Percentiles rank a stretch among this genome's conserved stretches.
Conservation (phyloP, 2,888 invertebrate genomes). For the Perithous albicinctus region DNA sequence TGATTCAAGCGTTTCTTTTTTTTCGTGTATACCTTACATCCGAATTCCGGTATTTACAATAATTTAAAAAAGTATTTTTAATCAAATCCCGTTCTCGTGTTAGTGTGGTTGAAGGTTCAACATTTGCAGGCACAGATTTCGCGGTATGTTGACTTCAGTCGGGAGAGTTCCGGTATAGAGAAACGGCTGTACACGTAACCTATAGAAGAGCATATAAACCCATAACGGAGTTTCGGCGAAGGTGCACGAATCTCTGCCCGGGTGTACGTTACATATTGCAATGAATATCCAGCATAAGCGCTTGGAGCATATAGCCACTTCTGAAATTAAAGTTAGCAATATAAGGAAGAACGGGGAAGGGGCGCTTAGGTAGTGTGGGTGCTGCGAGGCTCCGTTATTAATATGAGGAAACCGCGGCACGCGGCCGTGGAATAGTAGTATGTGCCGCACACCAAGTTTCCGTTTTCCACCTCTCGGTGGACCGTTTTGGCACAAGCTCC, state of each 20-base stretch:
- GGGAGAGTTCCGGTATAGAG: neutral
- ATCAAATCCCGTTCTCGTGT: no score
- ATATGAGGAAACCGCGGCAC: constrained; percentile 73
- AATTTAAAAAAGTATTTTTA: no score
- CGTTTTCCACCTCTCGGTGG: constrained; percentile 20
- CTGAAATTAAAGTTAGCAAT: constrained; percentile 75
- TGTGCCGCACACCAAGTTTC: constrained; percentile 57
- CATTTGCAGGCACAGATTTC: constrained; percentile 11
- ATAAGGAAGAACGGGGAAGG: constrained; percentile 56
- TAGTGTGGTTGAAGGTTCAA: no score
- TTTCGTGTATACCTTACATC: no score
- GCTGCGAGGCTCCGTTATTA: constrained; percentile 68
- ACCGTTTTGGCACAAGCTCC: neutral
- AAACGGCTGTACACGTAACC: neutral
- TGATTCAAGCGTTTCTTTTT: no score
- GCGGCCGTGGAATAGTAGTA: constrained; percentile 63
- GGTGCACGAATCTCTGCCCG: constrained; percentile 51
- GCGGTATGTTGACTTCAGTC: constrained; percentile 18
- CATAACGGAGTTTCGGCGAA: constrained; percentile 13
- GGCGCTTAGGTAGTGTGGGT: neutral
- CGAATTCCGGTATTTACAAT: no score
- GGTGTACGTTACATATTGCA: constrained; percentile 64
- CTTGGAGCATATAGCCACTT: constrained; percentile 67
- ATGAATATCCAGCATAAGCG: constrained; percentile 62
- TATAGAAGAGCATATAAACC: constrained; percentile 14